Percentiles rank a stretch among this genome's conserved stretches.
Evolutionary conservation across 2,113 vertebrate species (phyloP).

Genomic region (Megaleporinus macrocephalus): DNA sequence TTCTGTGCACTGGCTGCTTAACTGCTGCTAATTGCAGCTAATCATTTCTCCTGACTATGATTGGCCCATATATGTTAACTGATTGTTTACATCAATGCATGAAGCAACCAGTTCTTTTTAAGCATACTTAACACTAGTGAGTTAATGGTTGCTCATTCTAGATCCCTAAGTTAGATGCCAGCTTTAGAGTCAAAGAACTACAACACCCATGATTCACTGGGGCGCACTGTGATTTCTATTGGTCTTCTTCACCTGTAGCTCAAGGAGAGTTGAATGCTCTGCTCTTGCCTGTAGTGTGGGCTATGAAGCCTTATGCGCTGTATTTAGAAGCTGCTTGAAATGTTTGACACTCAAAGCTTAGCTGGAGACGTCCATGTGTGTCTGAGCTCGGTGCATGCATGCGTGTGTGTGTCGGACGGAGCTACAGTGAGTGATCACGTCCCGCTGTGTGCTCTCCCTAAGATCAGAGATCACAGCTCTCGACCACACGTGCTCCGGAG

Average conservation of each 20-base stretch:
- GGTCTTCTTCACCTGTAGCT: conserved; percentile 52
- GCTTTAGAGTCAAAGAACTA: background rate
- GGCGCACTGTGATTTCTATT: background rate
- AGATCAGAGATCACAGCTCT: conserved; percentile 71
- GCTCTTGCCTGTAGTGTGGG: conserved; percentile 67
- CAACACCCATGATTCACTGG: conserved; percentile 24
- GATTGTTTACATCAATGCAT: too few relatives aligned
- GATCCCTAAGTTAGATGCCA: too few relatives aligned
- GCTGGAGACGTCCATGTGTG: conserved; percentile 52
- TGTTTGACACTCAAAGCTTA: conserved; percentile 61
- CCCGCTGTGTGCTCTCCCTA: conserved; percentile 66
- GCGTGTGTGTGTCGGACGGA: conserved; percentile 23
- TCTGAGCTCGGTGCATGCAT: conserved; percentile 53
- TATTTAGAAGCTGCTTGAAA: conserved; percentile 48
- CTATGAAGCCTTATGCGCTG: conserved; percentile 65
- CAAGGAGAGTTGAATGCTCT: conserved; percentile 49
- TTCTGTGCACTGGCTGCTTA: too few relatives aligned
- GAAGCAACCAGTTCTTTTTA: too few relatives aligned
- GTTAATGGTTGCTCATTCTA: too few relatives aligned
- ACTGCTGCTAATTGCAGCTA: too few relatives aligned
- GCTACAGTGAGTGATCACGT: conserved; percentile 57
- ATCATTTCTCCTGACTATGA: too few relatives aligned
- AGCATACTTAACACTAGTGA: too few relatives aligned
- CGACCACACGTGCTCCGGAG: conserved; percentile 60
- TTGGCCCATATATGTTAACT: too few relatives aligned